Conservation (phyloP, 2,797 vertebrate genomes). For the Ambastaia sidthimunki region DNA sequence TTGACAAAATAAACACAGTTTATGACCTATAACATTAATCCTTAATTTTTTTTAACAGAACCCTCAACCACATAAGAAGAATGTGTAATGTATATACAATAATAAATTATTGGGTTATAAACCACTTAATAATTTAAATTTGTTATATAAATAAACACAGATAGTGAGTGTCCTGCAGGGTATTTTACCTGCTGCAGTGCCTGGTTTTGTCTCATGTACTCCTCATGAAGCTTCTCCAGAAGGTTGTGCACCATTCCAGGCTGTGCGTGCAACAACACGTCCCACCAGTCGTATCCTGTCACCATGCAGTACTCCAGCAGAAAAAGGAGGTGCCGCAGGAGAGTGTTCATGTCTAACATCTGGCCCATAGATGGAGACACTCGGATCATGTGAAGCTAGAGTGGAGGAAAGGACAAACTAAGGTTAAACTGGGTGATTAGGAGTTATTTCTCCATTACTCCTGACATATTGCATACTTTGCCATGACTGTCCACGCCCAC, state of each 20-base stretch:
- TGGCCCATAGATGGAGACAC: conserved; percentile 97
- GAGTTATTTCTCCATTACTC: background rate
- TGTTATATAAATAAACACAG: no score
- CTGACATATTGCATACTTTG: conserved; percentile 79
- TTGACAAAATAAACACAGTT: no score
- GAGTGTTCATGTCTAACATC: conserved; percentile 92
- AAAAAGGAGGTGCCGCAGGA: conserved; percentile 92
- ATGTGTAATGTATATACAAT: no score
- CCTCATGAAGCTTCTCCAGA: conserved; percentile 94
- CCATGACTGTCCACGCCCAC: conserved; percentile 92
- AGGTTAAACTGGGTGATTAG: background rate
- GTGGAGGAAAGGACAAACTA: background rate
- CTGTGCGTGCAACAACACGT: conserved; percentile 93
- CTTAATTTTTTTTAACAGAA: no score
- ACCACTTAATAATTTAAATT: no score
- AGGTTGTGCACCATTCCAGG: conserved; percentile 95
- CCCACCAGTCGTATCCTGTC: conserved; percentile 98
- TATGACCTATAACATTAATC: no score
- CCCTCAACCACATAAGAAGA: no score
- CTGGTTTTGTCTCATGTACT: conserved; percentile 95
- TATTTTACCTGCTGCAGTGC: conserved; percentile 90
- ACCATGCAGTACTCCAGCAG: conserved; percentile 98
- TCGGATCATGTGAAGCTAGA: conserved; percentile 92
- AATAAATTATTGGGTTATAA: no score
- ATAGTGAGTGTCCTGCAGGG: background rate